phyloP scores from a whole-genome alignment of 2,113 vertebrate genomes.

The Columba janthina region DNA sequence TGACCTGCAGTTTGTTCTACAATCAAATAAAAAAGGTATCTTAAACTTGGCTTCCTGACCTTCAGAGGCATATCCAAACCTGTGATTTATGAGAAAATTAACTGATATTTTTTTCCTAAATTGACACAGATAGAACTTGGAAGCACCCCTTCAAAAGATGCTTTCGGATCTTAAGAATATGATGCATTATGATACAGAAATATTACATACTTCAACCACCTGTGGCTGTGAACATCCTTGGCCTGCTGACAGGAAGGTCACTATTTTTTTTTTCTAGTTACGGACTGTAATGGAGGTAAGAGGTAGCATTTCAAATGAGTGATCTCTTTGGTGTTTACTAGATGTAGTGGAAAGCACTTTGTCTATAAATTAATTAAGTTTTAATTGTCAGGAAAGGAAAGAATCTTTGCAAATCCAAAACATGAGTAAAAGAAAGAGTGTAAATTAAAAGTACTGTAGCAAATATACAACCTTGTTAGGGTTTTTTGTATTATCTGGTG shows the following conservation, averaged over 20 bases:
- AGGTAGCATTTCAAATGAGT: neutral
- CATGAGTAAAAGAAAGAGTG: neutral
- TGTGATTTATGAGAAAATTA: neutral
- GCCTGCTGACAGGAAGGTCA: neutral
- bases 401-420: neutral
- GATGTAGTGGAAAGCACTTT: neutral
- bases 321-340: neutral
- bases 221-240: neutral
- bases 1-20: neutral
- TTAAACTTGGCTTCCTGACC: neutral
- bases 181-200: neutral
- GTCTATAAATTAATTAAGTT: neutral
- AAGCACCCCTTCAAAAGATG: neutral
- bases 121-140: neutral
- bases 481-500: neutral
- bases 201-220: neutral
- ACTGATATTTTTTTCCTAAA: neutral
- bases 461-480: neutral
- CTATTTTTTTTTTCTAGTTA: neutral
- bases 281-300: neutral
- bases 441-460: neutral
- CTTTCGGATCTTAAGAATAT: neutral
- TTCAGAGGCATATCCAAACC: neutral
- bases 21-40: neutral
- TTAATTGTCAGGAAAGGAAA: neutral